Evolutionary conservation across 2,113 vertebrate species (phyloP), one percentile per base, ranked within the genome.

Genomic region (Callipepla californica): DNA sequence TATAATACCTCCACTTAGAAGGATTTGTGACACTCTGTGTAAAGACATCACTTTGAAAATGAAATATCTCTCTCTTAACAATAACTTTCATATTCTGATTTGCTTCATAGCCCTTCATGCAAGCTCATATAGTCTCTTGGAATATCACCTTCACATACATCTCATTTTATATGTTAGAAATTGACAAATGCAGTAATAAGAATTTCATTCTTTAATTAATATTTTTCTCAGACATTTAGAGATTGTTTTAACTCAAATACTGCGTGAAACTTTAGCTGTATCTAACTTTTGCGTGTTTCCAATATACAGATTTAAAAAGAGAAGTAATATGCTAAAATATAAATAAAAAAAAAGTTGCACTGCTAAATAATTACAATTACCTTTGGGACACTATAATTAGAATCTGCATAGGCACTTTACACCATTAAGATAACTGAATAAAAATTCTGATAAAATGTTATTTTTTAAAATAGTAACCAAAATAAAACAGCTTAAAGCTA

Each of bases 361-460:
- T 61, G 21, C 5, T 70, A 77, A 84, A 57, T 59, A 0, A 21
- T 67, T 76, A 3, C 0, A 0, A 21, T 72, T 76, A 3, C 0
- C 8, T 67, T 47, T 15, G 1, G 3, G 3, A 3, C 3, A 51
- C 4, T 48, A 66, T 80, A 55, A 65, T 57, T 57, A 42, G 8
- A 23, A 75, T 44, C 2, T 15, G 1, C 18, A 68, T 26, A 34
- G 13, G 16, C 45, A 61, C 45, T 89, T 58, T 55, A 42, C 68
- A 55, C 5, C 13, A 55, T 38, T 26, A 70, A 70, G 87, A 88
- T 40, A 30, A 44, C 8, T 68, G 6, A 80, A 57, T 18, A 40
- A 86, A 23, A 47, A 19, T 0, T 47, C 58, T 85, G 5, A 62
- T 66, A 51, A 55, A 91, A 36, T 4, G 23, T 32, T 72, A 44